Base-by-base conservation (phyloP, 2,888 invertebrate species). In the Dryomyza anilis region DNA sequence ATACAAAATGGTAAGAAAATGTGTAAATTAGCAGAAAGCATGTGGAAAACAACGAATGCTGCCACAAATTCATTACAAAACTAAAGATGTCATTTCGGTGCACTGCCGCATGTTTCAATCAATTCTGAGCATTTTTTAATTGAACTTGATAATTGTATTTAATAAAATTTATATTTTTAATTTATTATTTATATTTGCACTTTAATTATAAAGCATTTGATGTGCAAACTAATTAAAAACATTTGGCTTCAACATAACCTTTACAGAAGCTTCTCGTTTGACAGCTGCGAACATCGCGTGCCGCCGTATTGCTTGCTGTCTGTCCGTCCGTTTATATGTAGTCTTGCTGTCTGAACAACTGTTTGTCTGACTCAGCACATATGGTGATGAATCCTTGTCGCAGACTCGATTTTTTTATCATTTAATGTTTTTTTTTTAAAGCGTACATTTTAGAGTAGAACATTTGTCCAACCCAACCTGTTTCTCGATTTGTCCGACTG, bases 1-100 rank as follows among this genome's bases (percentile, higher is more conserved):
- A 65, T 73, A 70, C 68, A 78, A 75, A 69, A 79, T 79, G 79
- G 79, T 79, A 73, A 78, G 79, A 64, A 62, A 45, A 10, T 2
- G 6, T 39, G 67, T 50, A 79, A 78, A 79, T 39, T 23, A 27
- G 27, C 16, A 57, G 14, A 29, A n/a, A 5, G n/a, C 25, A 14
- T n/a, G 57, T 8, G 2, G n/a, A 46, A 46, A 30, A 29, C 46
- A 29, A 1, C 14, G n/a, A n/a, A 10, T 23, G 14, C 21, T 36
- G 30, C 23, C 10, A 1, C 14, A 8, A 50, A 27, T 23, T n/a
- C 8, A 5, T 4, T 5, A 50, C 10, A n/a, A 25, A 29, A 1
- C 1, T 12, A 16, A 19, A 27, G n/a, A 30, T 8, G 5, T 39
- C 3, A 39, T 16, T 39, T 14, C 10, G 3, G n/a, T 36, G 12